phyloP scores from a whole-genome alignment of 1,140 invertebrate genomes.

The Drosophila mauritiana region DNA sequence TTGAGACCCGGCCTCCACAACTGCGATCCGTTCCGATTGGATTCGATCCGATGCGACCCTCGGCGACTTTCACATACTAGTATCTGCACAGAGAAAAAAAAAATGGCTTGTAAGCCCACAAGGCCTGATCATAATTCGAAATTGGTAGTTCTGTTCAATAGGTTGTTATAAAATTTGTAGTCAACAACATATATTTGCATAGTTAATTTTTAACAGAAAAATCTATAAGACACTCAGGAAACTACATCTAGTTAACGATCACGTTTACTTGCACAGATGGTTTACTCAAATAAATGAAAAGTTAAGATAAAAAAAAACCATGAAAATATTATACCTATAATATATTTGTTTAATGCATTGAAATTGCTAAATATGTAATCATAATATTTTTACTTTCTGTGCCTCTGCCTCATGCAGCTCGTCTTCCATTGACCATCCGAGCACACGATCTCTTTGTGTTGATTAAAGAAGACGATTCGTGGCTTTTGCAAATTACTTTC shows the following conservation, averaged over 20 bases:
- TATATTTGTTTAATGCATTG: no score
- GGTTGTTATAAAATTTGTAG: not conserved
- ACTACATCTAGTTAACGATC: not conserved
- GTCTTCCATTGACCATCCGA: slow-evolving; percentile 45
- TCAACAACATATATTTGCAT: not conserved
- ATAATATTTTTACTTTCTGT: slow-evolving; percentile 2
- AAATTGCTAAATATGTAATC: not conserved
- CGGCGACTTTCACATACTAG: slow-evolving; percentile 54
- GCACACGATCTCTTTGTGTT: slow-evolving; percentile 64
- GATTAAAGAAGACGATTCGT: slow-evolving; percentile 65
- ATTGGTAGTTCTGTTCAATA: not conserved
- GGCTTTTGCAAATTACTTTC: slow-evolving; percentile 77
- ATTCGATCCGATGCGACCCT: slow-evolving; percentile 41
- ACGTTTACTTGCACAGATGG: no score
- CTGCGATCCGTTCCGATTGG: slow-evolving; percentile 43
- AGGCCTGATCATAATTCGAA: not conserved
- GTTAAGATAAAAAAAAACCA: no score
- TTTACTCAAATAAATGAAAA: no score
- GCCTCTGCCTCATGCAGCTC: slow-evolving; percentile 21
- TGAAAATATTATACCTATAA: no score
- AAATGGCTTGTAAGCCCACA: not conserved
- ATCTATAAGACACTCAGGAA: not conserved
- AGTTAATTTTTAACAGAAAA: not conserved
- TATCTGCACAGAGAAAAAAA: slow-evolving; percentile 14
- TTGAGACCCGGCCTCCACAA: slow-evolving; percentile 28